Conservation (phyloP, 2,888 invertebrate species). For the Candidula unifasciata region DNA sequence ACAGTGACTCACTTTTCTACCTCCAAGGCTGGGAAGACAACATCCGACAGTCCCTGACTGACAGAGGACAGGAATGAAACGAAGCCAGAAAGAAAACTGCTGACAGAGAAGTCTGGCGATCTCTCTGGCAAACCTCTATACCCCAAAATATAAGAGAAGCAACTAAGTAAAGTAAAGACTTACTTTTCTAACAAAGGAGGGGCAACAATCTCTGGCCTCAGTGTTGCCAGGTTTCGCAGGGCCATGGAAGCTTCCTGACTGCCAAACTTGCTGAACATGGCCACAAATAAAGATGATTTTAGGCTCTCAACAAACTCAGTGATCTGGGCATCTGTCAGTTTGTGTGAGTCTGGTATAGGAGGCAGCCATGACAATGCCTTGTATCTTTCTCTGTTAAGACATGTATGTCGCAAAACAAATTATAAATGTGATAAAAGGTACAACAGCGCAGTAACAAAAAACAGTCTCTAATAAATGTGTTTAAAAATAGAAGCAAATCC, state of each 20-base stretch:
- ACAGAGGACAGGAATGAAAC: too few species aligned
- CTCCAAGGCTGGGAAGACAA: too few species aligned
- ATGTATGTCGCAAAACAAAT: background rate
- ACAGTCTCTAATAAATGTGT: background rate
- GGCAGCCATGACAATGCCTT: slow-evolving; percentile 82
- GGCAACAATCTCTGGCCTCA: slow-evolving; percentile 89
- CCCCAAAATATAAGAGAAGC: too few species aligned
- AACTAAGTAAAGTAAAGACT: background rate
- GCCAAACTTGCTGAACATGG: slow-evolving; percentile 87
- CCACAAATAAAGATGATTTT: slow-evolving; percentile 86
- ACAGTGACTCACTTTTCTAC: too few species aligned
- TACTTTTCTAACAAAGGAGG: slow-evolving; percentile 88
- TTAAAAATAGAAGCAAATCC: too few species aligned
- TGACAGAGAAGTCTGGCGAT: too few species aligned
- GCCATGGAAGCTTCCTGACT: slow-evolving; percentile 83
- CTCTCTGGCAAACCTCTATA: too few species aligned
- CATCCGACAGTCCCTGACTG: too few species aligned
- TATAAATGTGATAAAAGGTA: too few species aligned
- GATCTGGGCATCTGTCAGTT: slow-evolving; percentile 88
- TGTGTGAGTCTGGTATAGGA: slow-evolving; percentile 84
- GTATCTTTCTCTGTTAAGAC: slow-evolving; percentile 71
- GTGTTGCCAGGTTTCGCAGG: slow-evolving; percentile 86
- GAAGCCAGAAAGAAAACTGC: too few species aligned
- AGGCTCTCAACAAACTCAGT: slow-evolving; percentile 87
- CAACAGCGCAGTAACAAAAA: background rate